Base-by-base conservation (phyloP, 2,797 vertebrate species). In the Morus bassanus region DNA sequence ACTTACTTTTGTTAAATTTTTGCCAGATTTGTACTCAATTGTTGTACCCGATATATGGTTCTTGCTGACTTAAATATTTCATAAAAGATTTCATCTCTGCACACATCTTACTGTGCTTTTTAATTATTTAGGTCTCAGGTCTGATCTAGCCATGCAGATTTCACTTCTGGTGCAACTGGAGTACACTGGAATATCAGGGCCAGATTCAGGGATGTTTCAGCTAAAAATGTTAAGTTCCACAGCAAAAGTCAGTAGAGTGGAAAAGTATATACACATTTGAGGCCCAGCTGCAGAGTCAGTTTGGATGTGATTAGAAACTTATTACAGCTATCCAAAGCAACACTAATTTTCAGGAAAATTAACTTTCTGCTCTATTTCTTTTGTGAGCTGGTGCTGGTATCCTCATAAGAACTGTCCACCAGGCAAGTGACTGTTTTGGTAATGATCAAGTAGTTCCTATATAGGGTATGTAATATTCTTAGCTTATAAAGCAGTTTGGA, bases 341-440 rank as follows among this genome's bases (percentile, higher is more conserved):
- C n/a, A 78, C 17, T 86, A 67, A 94, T 96, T 94, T 93, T 93
- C 73, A 96, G 92, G 75, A 91, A 93, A 86, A 89, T 85, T 93
- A 84, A 54, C 92, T 80, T 95, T 89, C 92, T 92, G 65, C 73
- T 89, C 76, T 85, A 12, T 88, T 94, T 88, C 73, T 81, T 84
- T 84, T 60, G 69, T 89, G 77, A 60, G 33, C 64, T 89, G 48
- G 21, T 61, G 27, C 70, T 95, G 28, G 12, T 80, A 69, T 65
- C 27, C 43, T 92, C 46, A 1, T 65, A 85, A 89, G 78, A 54
- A 60, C 69, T 93, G 60, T 65, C 39, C 28, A 78, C 16, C 15
- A 37, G 76, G 30, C 70, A 63, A 86, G 23, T 37, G 54, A 59
- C 59, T 64, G 24, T 72, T 94, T 67, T 50, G 13, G 31, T 84